Conservation (phyloP, 2,888 invertebrate genomes). For the Autographa gamma region DNA sequence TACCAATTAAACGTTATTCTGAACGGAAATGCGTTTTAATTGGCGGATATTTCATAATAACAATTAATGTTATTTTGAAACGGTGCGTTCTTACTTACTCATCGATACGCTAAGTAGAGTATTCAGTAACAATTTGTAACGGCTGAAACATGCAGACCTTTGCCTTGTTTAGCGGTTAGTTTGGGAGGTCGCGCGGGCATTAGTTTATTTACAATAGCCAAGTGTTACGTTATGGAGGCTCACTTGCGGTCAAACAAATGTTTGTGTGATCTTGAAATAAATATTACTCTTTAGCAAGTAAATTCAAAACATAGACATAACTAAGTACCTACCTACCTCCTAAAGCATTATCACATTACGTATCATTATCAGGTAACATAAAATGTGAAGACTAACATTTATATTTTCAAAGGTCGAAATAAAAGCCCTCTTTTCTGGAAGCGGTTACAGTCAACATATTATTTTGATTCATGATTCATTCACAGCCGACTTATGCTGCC, state of each 20-base stretch:
- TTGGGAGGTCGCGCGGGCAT: conserved; percentile 8
- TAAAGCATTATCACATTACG: no score
- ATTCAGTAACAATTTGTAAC: background rate
- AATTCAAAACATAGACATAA: background rate
- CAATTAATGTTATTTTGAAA: background rate
- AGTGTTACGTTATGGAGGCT: background rate
- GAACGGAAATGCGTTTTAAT: background rate
- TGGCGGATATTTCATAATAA: background rate
- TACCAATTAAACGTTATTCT: background rate
- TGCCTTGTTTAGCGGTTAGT: conserved; percentile 16
- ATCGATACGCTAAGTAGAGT: no score
- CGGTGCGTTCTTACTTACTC: background rate
- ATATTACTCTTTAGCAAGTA: background rate
- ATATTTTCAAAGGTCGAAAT: no score
- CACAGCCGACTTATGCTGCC: background rate
- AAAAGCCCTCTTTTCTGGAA: no score
- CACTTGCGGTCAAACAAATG: background rate
- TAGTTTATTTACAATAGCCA: conserved; percentile 3
- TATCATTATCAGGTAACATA: no score
- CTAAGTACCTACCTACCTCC: no score
- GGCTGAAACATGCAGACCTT: background rate
- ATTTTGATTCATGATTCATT: no score
- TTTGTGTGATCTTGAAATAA: background rate
- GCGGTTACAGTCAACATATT: no score
- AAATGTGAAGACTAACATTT: no score